Evolutionary conservation across 1,140 invertebrate species (phyloP), one percentile per base, ranked within the genome.

Genomic region (Drosophila teissieri): DNA sequence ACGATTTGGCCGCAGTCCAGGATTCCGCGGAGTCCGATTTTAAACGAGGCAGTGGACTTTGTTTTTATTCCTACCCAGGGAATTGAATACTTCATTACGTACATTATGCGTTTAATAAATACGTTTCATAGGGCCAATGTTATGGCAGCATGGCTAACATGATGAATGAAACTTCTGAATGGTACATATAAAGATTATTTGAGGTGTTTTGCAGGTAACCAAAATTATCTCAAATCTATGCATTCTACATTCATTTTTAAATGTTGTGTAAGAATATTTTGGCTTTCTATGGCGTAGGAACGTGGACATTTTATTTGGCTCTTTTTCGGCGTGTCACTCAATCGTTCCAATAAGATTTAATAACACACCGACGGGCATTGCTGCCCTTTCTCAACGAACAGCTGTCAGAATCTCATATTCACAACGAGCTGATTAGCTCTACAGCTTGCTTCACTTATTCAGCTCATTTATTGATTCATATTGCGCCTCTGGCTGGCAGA

Each of bases 401-500:
- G 74, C 78, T 85, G 82, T 86, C 64, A 64, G 64, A 75, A 53
- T 63, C 74, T 75, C 65, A 82, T 85, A 78, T 88, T 72, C 78
- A 77, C 84, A 80, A 77, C 81, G 80, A 63, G 60, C 72, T 75
- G 62, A 86, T 75, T 72, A 51, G 42, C 45, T 49, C 70, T 40
- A 45, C 76, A 80, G 76, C 80, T 54, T 83, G 80, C 75, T 65
- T 79, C 76, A 80, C 67, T 76, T 84, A 67, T 81, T 86, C 70
- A 72, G 77, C 65, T 81, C 74, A 81, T 86, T 86, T 88, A 84
- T 84, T 84, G 80, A 84, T 85, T 84, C 65, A 76, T 60, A 73
- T 61, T 74, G 63, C 36, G 37, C 44, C 70, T 22, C 70, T 22
- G 22, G 58, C 19, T 54, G 39, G 34, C 14, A 27, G 51, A 60